Percentiles rank a stretch among this genome's conserved stretches.
phyloP scores from a whole-genome alignment of 2,113 vertebrate species.

The Neotoma lepida region DNA sequence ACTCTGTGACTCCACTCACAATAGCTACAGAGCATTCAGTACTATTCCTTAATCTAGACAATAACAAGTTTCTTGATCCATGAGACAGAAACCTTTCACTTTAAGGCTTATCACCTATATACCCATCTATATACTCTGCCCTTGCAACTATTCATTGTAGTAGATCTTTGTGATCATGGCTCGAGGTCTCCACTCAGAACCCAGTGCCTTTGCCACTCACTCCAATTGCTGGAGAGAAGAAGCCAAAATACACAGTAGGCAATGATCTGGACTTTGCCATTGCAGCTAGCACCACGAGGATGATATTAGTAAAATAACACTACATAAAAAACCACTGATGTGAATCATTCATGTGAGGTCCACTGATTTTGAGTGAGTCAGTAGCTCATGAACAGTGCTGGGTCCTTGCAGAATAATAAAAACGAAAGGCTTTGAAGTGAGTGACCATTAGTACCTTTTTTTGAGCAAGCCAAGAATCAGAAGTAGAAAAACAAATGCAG shows the following conservation, averaged over 20 bases:
- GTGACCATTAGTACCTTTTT: neutral
- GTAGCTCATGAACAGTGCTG: neutral
- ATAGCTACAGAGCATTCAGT: neutral
- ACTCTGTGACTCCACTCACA: neutral
- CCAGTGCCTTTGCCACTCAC: constrained; percentile 19
- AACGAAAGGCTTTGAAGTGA: constrained; percentile 8
- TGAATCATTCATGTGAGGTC: neutral
- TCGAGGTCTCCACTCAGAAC: neutral
- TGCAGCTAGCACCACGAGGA: neutral
- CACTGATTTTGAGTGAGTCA: constrained; percentile 15
- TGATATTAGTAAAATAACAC: neutral
- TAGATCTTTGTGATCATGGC: neutral
- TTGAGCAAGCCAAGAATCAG: constrained; percentile 49
- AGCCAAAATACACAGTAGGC: constrained; percentile 57
- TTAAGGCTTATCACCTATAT: constrained; percentile 14
- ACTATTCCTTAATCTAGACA: neutral
- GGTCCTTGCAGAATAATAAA: constrained; percentile 5
- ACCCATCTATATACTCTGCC: no score
- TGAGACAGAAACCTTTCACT: neutral
- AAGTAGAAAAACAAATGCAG: constrained; percentile 63
- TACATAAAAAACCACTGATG: neutral
- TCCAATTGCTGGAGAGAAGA: constrained; percentile 14
- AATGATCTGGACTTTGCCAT: constrained; percentile 58
- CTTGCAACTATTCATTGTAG: constrained; percentile 29
- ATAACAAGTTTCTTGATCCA: neutral